These are phyloP conservation scores for Blastobasis adustella DNA, from an alignment of 2,888 invertebrate genomes.

Conservation along the genomic window DNA sequence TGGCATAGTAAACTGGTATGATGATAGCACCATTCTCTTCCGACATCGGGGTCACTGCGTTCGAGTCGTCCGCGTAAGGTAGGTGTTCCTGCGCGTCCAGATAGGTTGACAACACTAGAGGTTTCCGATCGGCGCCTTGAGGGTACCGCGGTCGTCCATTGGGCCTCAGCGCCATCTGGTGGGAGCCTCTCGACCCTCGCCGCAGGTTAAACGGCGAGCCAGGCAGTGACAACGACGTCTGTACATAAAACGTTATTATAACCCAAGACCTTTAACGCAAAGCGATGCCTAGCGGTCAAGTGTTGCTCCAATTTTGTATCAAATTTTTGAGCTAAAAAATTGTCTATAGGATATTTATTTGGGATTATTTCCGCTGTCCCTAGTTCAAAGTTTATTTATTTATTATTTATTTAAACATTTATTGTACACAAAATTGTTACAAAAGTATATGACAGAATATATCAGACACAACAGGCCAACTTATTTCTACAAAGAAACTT, in stretches of 20 bases:
- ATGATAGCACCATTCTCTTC: constrained; percentile 97
- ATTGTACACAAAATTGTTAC: too few relatives aligned
- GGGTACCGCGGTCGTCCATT: constrained; percentile 88
- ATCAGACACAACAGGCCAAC: too few relatives aligned
- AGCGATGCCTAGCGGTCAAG: neutral
- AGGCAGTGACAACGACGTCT: constrained; percentile 97
- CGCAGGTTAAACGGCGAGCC: constrained; percentile 97
- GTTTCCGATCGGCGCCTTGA: constrained; percentile 92
- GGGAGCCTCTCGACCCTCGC: constrained; percentile 92
- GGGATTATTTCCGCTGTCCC: too few relatives aligned
- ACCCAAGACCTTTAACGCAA: too few relatives aligned
- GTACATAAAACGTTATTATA: constrained; percentile 29
- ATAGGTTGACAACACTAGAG: constrained; percentile 94
- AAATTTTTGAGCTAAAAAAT: too few relatives aligned
- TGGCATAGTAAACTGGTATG: constrained; percentile 92
- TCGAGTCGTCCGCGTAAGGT: constrained; percentile 97
- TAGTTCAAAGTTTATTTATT: too few relatives aligned
- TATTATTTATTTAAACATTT: too few relatives aligned
- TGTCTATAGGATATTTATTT: too few relatives aligned
- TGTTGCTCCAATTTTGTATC: neutral
- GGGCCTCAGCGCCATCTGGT: constrained; percentile 89
- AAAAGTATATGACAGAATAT: too few relatives aligned
- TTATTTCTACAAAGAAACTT: too few relatives aligned
- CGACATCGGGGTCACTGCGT: constrained; percentile 97
- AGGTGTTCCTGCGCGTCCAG: constrained; percentile 95